phyloP scores from a whole-genome alignment of 1,140 invertebrate genomes.

The Neodiprion virginianus region DNA sequence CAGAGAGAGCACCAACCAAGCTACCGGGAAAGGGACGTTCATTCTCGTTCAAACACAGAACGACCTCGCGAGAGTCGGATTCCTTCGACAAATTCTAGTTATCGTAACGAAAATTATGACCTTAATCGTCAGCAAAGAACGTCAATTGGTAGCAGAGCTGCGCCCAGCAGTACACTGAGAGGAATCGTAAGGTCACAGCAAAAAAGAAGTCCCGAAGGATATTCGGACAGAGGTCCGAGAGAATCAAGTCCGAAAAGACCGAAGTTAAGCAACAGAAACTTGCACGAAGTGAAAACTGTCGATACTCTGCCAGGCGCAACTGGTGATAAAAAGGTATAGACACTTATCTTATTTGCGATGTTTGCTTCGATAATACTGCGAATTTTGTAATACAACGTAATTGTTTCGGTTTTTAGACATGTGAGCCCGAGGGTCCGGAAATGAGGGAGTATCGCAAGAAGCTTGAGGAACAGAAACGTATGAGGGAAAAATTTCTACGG shows the following conservation, averaged over 20 bases:
- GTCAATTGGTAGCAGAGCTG: constrained; percentile 28
- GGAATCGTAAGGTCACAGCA: constrained; percentile 27
- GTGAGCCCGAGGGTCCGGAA: constrained; percentile 68
- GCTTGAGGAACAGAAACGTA: constrained; percentile 70
- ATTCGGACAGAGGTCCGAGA: constrained; percentile 25
- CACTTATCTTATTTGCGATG: constrained; percentile 12
- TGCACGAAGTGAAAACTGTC: constrained; percentile 36
- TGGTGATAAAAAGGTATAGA: constrained; percentile 26
- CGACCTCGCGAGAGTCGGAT: constrained; percentile 33
- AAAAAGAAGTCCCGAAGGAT: constrained; percentile 38
- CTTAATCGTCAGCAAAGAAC: constrained; percentile 37
- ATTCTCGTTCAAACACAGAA: constrained; percentile 39
- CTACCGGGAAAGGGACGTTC: constrained; percentile 52
- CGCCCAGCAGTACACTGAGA: constrained; percentile 26
- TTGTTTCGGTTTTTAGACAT: constrained; percentile 30
- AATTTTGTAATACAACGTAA: no score
- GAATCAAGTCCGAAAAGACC: constrained; percentile 38
- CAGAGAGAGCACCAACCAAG: constrained; percentile 41
- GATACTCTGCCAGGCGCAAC: constrained; percentile 21
- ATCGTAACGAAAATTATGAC: constrained; percentile 42
- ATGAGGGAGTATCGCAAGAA: constrained; percentile 68
- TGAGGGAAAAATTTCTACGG: constrained; percentile 66
- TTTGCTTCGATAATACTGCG: no score
- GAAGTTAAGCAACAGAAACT: constrained; percentile 38
- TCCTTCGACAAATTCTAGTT: constrained; percentile 30